These are phyloP conservation scores for Drosophila orena DNA, from an alignment of 1,140 invertebrate genomes.

Conservation along the genomic window DNA sequence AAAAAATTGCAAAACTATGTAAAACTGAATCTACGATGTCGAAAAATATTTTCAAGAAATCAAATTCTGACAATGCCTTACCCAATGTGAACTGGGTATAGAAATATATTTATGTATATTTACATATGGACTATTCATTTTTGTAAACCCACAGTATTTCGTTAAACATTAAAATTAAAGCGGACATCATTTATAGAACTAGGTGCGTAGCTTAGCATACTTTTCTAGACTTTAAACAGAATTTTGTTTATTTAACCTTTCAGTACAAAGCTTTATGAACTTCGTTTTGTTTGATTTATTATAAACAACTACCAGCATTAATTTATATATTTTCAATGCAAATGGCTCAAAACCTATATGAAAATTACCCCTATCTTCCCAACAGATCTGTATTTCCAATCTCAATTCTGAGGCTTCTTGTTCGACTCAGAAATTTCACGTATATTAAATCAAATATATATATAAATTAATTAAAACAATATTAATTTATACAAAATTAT, in stretches of 20 bases:
- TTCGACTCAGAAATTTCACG: conserved; percentile 46
- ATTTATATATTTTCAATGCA: conserved; percentile 57
- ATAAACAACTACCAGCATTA: conserved; percentile 36
- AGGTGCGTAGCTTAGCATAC: conserved; percentile 33
- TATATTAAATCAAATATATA: conserved; percentile 28
- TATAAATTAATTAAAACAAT: conserved; percentile 40
- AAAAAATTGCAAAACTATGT: conserved; percentile 24
- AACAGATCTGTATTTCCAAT: conserved; percentile 58
- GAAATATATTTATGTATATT: conserved; percentile 23
- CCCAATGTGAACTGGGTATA: conserved; percentile 46
- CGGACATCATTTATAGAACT: conserved; percentile 16
- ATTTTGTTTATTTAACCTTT: conserved; percentile 58
- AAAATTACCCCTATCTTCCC: conserved; percentile 22
- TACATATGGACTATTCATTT: conserved; percentile 36
- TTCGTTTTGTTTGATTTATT: conserved; percentile 44
- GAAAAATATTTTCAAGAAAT: conserved; percentile 21
- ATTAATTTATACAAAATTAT: conserved; percentile 50
- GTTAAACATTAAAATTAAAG: conserved; percentile 33
- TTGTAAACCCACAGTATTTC: conserved; percentile 63
- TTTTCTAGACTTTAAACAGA: conserved; percentile 39
- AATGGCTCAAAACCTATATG: conserved; percentile 49
- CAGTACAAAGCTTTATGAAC: conserved; percentile 66
- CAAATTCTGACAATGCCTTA: conserved; percentile 14
- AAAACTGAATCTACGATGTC: conserved; percentile 29
- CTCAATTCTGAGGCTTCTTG: conserved; percentile 37